Base-by-base conservation (phyloP, 37 sponge, comb jelly and placozoan species). In the Cladorhizidae sp. region DNA sequence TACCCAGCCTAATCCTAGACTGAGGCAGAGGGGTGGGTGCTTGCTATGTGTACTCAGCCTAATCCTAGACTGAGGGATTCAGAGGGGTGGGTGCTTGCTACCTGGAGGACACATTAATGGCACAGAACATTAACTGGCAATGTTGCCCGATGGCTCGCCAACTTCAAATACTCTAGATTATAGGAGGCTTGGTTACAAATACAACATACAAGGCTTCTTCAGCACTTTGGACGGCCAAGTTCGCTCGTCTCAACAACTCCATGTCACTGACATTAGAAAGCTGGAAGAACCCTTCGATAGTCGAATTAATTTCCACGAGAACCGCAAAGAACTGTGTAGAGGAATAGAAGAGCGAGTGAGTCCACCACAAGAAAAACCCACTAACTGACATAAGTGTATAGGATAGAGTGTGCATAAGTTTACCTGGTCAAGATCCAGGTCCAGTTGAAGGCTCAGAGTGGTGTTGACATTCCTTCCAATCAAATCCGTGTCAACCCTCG, bases 401-500 rank as follows among this genome's bases (percentile, higher is more conserved):
- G 14, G 7, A 25, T 54, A 75, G 18, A 8, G 54, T 15, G 3
- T 75, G 14, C 37, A 21, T 28, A 29, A 29, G 12, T 36, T 42
- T 79, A 71, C 72, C 81, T 59, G 23, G 8, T 71, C 61, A 35
- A 39, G 71, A 21, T 40, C 25, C 21, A 70, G n/a, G 21, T 59
- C 62, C 26, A 79, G 72, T 32, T 31, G 57, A 5, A 85, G 73
- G 18, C 76, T 54, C 37, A 89, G 70, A 0, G 89, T 89, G 74
- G 76, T 50, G 23, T 80, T 73, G 71, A 72, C 73, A 6, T 78
- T 33, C 2, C 22, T 39, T 37, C 57, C 84, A 56, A 89, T 89
- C 32, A 57, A 54, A 29, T 72, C 58, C 0, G 79, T 67, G 74
- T 73, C 58, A 36, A 67, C 25, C 40, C 78, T 39, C 15, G 39